Percentiles rank a stretch among this genome's conserved stretches.
phyloP scores from a whole-genome alignment of 1,140 invertebrate genomes.

The Bombyx mori region ASM3026992v2 NC_085129.1:11022001-11022500 shows the following conservation, averaged over 20 bases:
- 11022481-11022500: too few species aligned
- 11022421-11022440: too few species aligned
- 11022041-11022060: constrained; percentile 62
- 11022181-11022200: constrained; percentile 51
- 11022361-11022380: too few species aligned
- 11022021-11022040: constrained; percentile 63
- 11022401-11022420: too few species aligned
- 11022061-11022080: constrained; percentile 63
- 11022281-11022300: too few species aligned
- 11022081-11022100: constrained; percentile 47
- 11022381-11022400: too few species aligned
- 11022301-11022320: too few species aligned
- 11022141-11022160: constrained; percentile 58
- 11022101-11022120: constrained; percentile 8
- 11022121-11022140: constrained; percentile 58
- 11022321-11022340: too few species aligned
- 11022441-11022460: too few species aligned
- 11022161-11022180: constrained; percentile 67
- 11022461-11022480: too few species aligned
- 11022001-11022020: constrained; percentile 64
- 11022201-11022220: constrained; percentile 42
- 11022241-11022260: constrained; percentile 33
- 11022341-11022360: too few species aligned
- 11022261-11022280: constrained; percentile 20
- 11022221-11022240: constrained; percentile 64